Evolutionary conservation across 2,113 vertebrate species (phyloP), one percentile per base, ranked within the genome.

Genomic region (Cyanoramphus novaezelandiae): DNA sequence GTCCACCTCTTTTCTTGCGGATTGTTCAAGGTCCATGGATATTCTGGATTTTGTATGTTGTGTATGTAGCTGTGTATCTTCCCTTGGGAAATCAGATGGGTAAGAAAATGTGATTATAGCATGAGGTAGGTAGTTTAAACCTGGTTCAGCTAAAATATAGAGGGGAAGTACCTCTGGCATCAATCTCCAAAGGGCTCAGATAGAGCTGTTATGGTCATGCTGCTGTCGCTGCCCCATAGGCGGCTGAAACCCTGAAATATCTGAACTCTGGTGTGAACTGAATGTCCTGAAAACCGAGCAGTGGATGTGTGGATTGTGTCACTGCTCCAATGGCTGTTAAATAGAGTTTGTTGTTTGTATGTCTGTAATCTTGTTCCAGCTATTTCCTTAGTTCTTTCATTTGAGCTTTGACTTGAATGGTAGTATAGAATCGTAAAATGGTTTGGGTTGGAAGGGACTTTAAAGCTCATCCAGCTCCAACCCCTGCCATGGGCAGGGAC

Each of bases 191-290:
- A 71, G 75, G 65, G 39, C 35, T 83, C 9, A 8, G 1, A 43
- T 1, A 8, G 46, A 15, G 17, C 28, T n/a, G n/a, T 16, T 16
- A 5, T 0, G 2, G 46, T 20, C 55, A 25, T 7, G 2, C 33
- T 83, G 80, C 60, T 76, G 13, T 57, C 1, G 1, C 63, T 29
- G 6, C 15, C 6, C 28, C 16, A 5, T 1, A 27, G 57, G 29
- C 35, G 63, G 39, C 71, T 65, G 46, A 15, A 72, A 8, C 44
- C 24, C 59, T 41, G 68, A 49, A 60, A 11, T 18, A 10, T 39
- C 49, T 60, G 52, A 50, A 0, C 31, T 50, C 24, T 37, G 50
- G 3, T 43, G 63, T 17, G 63, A 68, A 2, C 29, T 35, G 47
- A 23, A 8, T 6, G 4, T 33, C 37, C 69, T 37, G 21, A 50